Conservation (phyloP, 2,888 invertebrate species). For the Chromoteleia sp. region DNA sequence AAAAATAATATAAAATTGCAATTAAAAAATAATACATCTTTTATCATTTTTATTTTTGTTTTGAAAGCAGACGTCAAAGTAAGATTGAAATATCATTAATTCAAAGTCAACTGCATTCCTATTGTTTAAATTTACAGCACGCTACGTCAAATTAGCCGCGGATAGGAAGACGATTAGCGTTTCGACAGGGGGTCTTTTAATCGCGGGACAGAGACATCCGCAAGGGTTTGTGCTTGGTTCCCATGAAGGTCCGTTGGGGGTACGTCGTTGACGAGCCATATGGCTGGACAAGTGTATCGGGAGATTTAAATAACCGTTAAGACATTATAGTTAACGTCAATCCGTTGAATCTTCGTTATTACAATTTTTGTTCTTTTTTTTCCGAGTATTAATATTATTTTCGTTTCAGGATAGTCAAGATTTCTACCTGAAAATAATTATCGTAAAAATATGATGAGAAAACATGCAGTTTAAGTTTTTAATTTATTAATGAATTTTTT, state of each 20-base stretch:
- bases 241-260: constrained; percentile 85
- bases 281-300: constrained; percentile 83
- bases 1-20: too few relatives aligned
- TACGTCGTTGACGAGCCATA: constrained; percentile 79
- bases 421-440: too few relatives aligned
- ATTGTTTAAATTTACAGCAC: constrained; percentile 79
- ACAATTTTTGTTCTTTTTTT: neutral
- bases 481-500: too few relatives aligned
- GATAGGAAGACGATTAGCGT: constrained; percentile 79
- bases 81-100: neutral
- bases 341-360: constrained; percentile 28
- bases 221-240: constrained; percentile 80
- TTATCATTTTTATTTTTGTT: neutral
- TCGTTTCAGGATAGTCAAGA: too few relatives aligned
- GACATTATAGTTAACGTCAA: constrained; percentile 50
- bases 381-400: too few relatives aligned
- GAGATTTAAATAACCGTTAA: constrained; percentile 85
- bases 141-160: constrained; percentile 72
- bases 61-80: neutral
- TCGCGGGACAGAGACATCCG: constrained; percentile 68
- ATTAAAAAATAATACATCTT: too few relatives aligned
- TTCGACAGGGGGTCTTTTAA: constrained; percentile 71
- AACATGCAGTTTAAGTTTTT: too few relatives aligned
- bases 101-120: constrained; percentile 73
- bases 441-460: too few relatives aligned